Base-by-base conservation (phyloP, 2,888 invertebrate species). In the Mythimna ferrago region DNA sequence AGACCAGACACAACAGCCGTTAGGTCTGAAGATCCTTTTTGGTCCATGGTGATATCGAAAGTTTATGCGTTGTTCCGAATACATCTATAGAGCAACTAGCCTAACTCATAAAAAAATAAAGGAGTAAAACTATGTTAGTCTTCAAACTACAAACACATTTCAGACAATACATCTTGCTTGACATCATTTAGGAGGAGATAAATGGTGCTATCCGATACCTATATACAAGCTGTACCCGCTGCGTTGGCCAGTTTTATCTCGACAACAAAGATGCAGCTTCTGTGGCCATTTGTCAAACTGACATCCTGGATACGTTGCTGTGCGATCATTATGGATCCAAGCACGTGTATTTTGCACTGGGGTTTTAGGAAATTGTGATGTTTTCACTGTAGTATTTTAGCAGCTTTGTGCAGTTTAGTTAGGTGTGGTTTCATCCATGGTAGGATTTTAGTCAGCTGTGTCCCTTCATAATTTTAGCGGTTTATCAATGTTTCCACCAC, bases 221-320 rank as follows among this genome's bases (percentile, higher is more conserved):
- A 66, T 64, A 58, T 71, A 69, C 70, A 68, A 69, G 51, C 61
- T 38, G 38, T 58, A 62, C 66, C 66, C 71, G 56, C 66, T 72
- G 73, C 32, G 65, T 32, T 63, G 80, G 81, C 81, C 81, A 75
- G 82, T 83, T 86, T 79, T 85, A 83, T 86, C 80, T 83, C 69
- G 38, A 60, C 67, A 70, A 80, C 83, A 86, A 81, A 81, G 83
- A 83, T 71, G 74, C 73, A 69, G 72, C 72, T 65, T 66, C 71
- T 58, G 38, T 58, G 61, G 53, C 73, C 80, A 86, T 85, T 85
- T 85, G 81, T 86, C 83, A 81, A 66, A 62, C 41, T 85, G 81
- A 81, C 86, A 67, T 41, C 53, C 66, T 56, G 62, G 70, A 73
- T 68, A 66, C 63, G 62, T 35, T 64, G 35, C 21, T 54, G 21